Conservation (phyloP, 2,113 vertebrate genomes). For the Todiramphus chloris region DNA sequence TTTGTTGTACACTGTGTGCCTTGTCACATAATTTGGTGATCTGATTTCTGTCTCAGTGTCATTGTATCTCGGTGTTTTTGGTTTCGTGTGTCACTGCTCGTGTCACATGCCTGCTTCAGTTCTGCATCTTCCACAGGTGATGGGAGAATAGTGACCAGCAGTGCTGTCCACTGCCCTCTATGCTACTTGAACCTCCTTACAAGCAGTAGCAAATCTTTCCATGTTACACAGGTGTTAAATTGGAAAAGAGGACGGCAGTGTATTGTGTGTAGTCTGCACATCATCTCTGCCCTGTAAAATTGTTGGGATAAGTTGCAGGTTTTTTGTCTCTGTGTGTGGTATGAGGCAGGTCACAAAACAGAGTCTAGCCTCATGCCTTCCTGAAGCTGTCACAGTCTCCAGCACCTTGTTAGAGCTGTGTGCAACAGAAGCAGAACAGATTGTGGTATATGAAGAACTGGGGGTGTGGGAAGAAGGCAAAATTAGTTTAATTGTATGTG, state of each 20-base stretch:
- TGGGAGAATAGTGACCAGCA: background rate
- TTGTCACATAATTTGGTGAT: background rate
- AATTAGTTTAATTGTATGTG: slow-evolving; percentile 1
- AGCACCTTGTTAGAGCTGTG: background rate
- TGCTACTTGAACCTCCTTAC: fast-evolving
- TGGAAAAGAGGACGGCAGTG: background rate
- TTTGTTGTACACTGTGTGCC: background rate
- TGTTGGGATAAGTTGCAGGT: background rate
- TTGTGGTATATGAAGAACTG: slow-evolving; percentile 15
- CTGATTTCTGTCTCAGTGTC: background rate
- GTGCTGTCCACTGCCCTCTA: background rate
- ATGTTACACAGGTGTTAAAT: background rate
- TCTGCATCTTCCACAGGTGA: fast-evolving
- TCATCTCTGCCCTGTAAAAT: background rate
- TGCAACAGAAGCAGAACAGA: slow-evolving; percentile 33
- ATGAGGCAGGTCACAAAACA: background rate
- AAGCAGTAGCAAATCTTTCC: background rate
- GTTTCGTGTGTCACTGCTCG: background rate
- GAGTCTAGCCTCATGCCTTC: background rate
- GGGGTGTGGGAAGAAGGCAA: slow-evolving; percentile 19
- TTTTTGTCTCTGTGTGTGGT: background rate
- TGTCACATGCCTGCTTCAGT: background rate
- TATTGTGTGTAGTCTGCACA: no score
- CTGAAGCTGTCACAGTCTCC: background rate
- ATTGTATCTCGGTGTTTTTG: background rate